Evolutionary conservation across 1,140 invertebrate genomes (phyloP).

Genomic region (Oppia nitens): DNA sequence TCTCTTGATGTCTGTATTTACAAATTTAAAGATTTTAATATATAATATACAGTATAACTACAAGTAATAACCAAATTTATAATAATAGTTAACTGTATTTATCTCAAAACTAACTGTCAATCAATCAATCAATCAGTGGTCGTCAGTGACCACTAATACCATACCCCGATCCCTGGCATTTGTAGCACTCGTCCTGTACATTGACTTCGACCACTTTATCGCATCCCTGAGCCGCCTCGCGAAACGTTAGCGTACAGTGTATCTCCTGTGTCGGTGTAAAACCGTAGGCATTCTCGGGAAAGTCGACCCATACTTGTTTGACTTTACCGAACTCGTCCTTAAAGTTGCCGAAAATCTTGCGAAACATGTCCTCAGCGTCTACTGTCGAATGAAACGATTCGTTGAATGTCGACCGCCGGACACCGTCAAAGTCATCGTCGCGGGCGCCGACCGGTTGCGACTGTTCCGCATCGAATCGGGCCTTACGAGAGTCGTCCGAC

Average conservation of each 20-base stretch:
- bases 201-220: constrained; percentile 87
- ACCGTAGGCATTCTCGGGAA: constrained; percentile 41
- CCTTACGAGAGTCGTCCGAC: constrained; percentile 73
- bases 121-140: too few species aligned
- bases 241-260: constrained; percentile 74
- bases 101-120: too few species aligned
- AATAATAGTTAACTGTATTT: too few species aligned
- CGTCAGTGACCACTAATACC: background rate
- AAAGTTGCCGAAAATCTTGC: constrained; percentile 37
- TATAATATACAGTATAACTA: too few species aligned
- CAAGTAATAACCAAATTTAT: too few species aligned
- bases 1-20: too few species aligned
- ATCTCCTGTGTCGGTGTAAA: constrained; percentile 77
- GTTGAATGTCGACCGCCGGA: constrained; percentile 32
- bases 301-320: constrained; percentile 38
- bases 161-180: constrained; percentile 50
- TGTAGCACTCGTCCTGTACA: constrained; percentile 74
- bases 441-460: background rate
- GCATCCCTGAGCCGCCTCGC: constrained; percentile 83
- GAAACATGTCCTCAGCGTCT: constrained; percentile 88
- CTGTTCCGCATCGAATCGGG: constrained; percentile 80
- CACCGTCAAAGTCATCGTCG: constrained; percentile 23
- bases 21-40: too few species aligned
- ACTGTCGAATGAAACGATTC: constrained; percentile 48
- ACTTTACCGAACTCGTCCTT: background rate